Evolutionary conservation across 2,888 invertebrate genomes (phyloP), one percentile per base, ranked within the genome.

Genomic region (Orgyia antiqua): DNA sequence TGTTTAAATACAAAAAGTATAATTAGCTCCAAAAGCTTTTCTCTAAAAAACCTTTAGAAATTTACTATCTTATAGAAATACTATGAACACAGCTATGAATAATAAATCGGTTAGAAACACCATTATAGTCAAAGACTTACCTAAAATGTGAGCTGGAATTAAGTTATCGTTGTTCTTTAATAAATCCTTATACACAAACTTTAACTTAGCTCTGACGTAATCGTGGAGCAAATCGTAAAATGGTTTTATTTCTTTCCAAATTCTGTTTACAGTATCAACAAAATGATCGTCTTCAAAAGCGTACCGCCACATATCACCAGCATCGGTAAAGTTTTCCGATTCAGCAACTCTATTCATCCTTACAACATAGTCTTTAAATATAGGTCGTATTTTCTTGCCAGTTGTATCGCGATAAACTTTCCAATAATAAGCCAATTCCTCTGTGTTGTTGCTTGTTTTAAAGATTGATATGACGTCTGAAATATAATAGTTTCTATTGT

Each of bases 81-180:
- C n/a, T n/a, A n/a, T n/a, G n/a, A n/a, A n/a, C n/a, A n/a, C n/a
- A n/a, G n/a, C n/a, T n/a, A n/a, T n/a, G n/a, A n/a, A n/a, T n/a
- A n/a, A n/a, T n/a, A n/a, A n/a, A n/a, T n/a, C n/a, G n/a, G n/a
- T n/a, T n/a, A n/a, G n/a, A n/a, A n/a, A n/a, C n/a, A n/a, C n/a
- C n/a, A n/a, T n/a, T n/a, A n/a, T n/a, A n/a, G n/a, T n/a, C n/a
- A n/a, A 8, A 13, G 9, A 39, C 61, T 61, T 66, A 89, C 93
- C 92, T 43, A 92, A 70, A 29, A 93, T 57, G 70, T 93, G 92
- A 1, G 92, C 92, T 0, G 93, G 93, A 39, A 93, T 89, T 3
- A 88, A 70, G 7, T 88, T 88, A 31, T 88, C 79, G 6, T 74
- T 70, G 5, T 74, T 70, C 15, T 51, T 55, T 12, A 69, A 64